Base-by-base conservation (phyloP, 2,113 vertebrate species). In the Gorsachius goisagi region DNA sequence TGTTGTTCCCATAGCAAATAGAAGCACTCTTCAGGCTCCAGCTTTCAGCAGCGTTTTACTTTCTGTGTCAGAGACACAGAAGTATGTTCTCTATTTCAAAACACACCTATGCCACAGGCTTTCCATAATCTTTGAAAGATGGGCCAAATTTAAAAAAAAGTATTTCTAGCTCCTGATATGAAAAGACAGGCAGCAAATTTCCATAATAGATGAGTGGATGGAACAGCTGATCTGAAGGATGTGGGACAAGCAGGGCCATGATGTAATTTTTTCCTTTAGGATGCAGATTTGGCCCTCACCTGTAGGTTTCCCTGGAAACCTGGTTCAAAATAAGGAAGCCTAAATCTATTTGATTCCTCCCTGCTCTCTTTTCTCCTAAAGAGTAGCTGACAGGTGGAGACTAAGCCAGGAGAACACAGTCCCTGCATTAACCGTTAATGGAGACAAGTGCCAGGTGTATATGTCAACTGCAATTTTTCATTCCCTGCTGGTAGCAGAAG, bases 361-460 rank as follows among this genome's bases (percentile, higher is more conserved):
- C 32, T 68, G 33, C 20, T 90, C 28, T 78, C 35, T 88, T 92
- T 84, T 87, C 32, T 93, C 11, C 77, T 85, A 62, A 89, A 89
- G 62, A 92, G 49, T 69, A 89, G 41, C 62, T 95, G 90, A 93
- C 93, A 93, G 80, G 66, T 77, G 19, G 56, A 93, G 73, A 76
- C 73, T 35, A 76, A 73, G 52, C 53, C 84, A 79, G 79, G 71
- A 75, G 77, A 93, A 85, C 56, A 56, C 44, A 59, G 49, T 62
- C 49, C 26, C 53, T 64, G 24, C 35, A 73, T 87, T 92, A 92
- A 87, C n/a, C 0, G 11, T 73, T 96, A 95, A 92, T 91, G 74
- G 86, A 95, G 89, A 96, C 74, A 92, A 97, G 92, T 89, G 74
- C 58, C 92, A 95, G 69, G 74, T 79, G 71, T 81, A 95, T 69